Conservation (phyloP, 2,888 invertebrate species). For the Eucera pruinosa region DNA sequence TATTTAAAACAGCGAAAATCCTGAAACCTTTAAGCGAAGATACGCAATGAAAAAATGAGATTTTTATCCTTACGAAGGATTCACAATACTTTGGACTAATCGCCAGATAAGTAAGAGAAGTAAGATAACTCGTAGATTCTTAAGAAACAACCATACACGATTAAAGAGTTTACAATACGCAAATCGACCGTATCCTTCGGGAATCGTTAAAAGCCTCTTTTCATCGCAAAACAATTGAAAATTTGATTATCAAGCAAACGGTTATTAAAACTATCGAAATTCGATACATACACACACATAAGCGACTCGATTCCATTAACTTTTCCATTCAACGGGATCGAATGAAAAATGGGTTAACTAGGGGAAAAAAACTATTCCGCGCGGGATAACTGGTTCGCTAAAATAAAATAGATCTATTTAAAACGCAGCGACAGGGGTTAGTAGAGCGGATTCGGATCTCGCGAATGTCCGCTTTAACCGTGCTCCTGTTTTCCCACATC, state of each 20-base stretch:
- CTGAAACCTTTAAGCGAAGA: too few species aligned
- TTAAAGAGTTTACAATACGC: slow-evolving; percentile 5
- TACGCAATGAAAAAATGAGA: slow-evolving; percentile 7
- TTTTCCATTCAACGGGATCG: slow-evolving; percentile 41
- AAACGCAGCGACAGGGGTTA: background rate
- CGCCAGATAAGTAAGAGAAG: too few species aligned
- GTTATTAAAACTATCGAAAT: slow-evolving; percentile 61
- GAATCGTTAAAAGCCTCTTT: slow-evolving; percentile 41
- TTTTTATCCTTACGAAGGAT: background rate
- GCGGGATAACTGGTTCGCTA: slow-evolving; percentile 16
- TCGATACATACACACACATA: slow-evolving; percentile 45
- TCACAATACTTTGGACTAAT: background rate
- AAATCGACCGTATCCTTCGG: background rate
- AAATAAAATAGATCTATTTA: slow-evolving; percentile 45
- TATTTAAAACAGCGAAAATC: too few species aligned
- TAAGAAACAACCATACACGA: background rate
- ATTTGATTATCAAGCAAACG: slow-evolving; percentile 62
- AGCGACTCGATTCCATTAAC: slow-evolving; percentile 52
- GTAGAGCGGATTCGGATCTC: background rate
- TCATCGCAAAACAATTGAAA: slow-evolving; percentile 41
- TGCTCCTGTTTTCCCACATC: slow-evolving; percentile 16
- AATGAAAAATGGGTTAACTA: background rate
- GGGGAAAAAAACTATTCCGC: slow-evolving; percentile 24
- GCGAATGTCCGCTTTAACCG: slow-evolving; percentile 4
- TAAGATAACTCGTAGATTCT: background rate